phyloP scores from a whole-genome alignment of 2,797 vertebrate genomes.

The Onychomys torridus region DNA sequence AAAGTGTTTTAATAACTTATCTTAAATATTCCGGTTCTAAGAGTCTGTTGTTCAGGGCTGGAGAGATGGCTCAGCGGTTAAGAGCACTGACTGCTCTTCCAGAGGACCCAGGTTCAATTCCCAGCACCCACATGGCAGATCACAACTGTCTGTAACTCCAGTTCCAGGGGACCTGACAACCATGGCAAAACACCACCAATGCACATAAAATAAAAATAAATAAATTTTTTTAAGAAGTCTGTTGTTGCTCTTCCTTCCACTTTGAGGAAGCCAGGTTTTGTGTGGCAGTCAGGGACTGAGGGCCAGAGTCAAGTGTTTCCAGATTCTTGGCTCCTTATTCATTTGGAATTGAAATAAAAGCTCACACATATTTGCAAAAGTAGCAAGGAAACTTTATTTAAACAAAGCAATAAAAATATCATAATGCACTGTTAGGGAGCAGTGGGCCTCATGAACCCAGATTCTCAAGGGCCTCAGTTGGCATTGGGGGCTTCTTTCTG shows the following conservation, averaged over 20 bases:
- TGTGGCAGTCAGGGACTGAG: neutral
- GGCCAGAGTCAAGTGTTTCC: neutral
- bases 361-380: neutral
- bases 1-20: neutral
- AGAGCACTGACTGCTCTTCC: no score
- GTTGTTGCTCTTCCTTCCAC: neutral
- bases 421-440: neutral
- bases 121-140: no score
- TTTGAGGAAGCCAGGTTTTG: slow-evolving; percentile 30
- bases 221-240: no score
- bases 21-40: neutral
- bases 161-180: no score
- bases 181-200: no score
- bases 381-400: neutral
- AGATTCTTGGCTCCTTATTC: neutral
- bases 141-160: no score
- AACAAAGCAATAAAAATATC: neutral
- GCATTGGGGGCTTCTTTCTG: neutral
- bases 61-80: no score
- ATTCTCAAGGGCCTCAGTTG: neutral
- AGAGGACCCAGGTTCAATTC: no score
- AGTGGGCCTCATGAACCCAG: neutral
- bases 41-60: neutral
- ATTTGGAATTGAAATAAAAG: neutral
- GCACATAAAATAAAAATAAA: no score